These are phyloP conservation scores for Mus minutoides DNA, from an alignment of 2,797 vertebrate species.

Conservation along the genomic window DNA sequence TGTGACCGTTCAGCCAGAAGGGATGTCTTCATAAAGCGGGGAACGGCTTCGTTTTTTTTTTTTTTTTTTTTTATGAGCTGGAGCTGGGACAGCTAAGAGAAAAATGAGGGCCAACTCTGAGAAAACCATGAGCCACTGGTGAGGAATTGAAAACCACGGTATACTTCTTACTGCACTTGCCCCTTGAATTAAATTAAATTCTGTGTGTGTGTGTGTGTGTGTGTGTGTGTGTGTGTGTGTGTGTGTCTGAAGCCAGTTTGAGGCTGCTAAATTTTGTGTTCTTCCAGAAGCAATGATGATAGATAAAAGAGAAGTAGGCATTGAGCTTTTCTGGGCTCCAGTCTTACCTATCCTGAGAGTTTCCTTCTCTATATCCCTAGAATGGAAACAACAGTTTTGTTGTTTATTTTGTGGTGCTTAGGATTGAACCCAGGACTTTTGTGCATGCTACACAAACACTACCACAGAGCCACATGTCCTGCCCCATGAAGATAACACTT, in stretches of 20 bases:
- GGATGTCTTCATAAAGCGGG: slow-evolving; percentile 56
- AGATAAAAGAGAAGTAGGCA: slow-evolving; percentile 22
- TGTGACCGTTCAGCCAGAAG: slow-evolving; percentile 39
- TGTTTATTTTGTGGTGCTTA: background rate
- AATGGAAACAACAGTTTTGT: slow-evolving; percentile 32
- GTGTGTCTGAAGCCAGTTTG: background rate
- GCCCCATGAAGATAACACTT: slow-evolving; percentile 58
- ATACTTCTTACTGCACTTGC: background rate
- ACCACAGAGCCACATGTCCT: background rate
- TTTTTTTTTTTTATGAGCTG: slow-evolving; percentile 72
- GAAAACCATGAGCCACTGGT: slow-evolving; percentile 47
- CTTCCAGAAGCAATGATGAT: slow-evolving; percentile 38
- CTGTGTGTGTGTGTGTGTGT: background rate
- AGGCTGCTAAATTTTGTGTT: slow-evolving; percentile 53
- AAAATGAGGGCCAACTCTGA: slow-evolving; percentile 53
- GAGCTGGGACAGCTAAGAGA: slow-evolving; percentile 21
- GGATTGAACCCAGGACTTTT: background rate
- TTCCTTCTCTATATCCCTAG: slow-evolving; percentile 1
- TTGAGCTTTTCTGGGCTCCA: slow-evolving; percentile 42
- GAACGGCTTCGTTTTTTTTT: slow-evolving; percentile 68
- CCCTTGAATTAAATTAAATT: slow-evolving; percentile 60
- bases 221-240: background rate
- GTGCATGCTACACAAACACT: background rate
- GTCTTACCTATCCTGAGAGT: slow-evolving; percentile 36
- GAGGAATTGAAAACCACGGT: slow-evolving; percentile 53